These are phyloP conservation scores for Axis porcinus DNA, from an alignment of 2,113 vertebrate genomes.

Conservation along the genomic window DNA sequence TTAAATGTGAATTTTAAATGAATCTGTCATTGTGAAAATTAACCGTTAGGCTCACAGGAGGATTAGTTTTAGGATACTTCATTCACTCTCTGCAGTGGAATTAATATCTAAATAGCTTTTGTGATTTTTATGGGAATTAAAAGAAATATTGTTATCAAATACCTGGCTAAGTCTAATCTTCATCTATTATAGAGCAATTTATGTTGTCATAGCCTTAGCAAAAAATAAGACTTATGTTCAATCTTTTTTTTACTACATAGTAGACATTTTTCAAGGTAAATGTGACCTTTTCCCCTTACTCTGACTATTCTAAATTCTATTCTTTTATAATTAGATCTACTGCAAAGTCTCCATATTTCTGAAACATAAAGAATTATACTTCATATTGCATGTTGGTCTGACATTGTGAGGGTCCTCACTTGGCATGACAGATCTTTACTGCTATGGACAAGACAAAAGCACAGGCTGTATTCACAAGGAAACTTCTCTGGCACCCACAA, in stretches of 20 bases:
- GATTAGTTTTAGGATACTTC: neutral
- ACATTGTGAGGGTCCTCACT: neutral
- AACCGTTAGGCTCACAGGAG: neutral
- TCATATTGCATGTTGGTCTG: neutral
- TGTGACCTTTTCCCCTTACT: neutral
- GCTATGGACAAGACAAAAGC: neutral
- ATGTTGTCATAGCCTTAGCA: neutral
- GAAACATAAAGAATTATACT: neutral
- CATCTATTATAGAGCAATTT: neutral
- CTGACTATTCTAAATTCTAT: neutral
- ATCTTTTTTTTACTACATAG: neutral
- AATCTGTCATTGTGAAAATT: neutral
- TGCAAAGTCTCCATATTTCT: neutral
- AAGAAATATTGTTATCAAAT: neutral
- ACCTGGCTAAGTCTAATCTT: neutral
- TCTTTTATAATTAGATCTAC: neutral
- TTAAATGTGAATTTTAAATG: neutral
- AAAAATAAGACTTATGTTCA: neutral
- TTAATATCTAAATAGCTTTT: neutral
- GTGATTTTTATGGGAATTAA: neutral
- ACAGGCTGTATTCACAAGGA: neutral
- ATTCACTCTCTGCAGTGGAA: neutral
- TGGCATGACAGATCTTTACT: neutral
- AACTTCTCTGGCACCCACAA: neutral
- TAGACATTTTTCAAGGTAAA: conserved; percentile 1